Evolutionary conservation across 2,888 invertebrate species (phyloP), one percentile per base, ranked within the genome.

Genomic region (Sarcophaga carnaria): DNA sequence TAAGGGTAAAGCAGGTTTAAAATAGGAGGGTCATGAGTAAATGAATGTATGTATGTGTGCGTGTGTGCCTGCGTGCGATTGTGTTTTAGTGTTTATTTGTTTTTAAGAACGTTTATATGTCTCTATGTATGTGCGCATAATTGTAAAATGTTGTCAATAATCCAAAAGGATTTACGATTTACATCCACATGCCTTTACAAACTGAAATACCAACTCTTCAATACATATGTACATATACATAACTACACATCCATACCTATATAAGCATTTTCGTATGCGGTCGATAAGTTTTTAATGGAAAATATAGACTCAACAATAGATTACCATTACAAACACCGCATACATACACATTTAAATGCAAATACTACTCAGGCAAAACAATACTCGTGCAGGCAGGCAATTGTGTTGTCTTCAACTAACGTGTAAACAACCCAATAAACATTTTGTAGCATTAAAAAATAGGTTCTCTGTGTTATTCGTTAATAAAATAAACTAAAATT

Each of bases 151-250:
- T 67, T 70, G 69, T 49, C 71, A 78, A 83, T 83, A 83, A 83
- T 83, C 83, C 72, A 83, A 83, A 37, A 69, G 78, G 74, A 83
- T 83, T 69, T 74, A 83, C 74, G 45, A 72, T 62, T 63, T 78
- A 59, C 69, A 83, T 69, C 63, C 74, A 10, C 45, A 70, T n/a
- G 22, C 54, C 27, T 62, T 8, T 37, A 17, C 11, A 37, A 54
- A 63, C 14, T 71, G 25, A 20, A 62, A 70, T 49, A 20, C n/a
- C 5, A 27, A 20, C 27, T 62, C 27, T 17, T 37, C 37, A 37
- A 37, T 37, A 37, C 27, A 27, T 27, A 27, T 20, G 22, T 10
- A 37, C 2, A 37, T 10, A 37, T 10, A 37, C 2, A 37, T 10
- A 37, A 37, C 37, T 37, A 37, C 37, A 37, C 37, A 37, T 6